These are phyloP conservation scores for Tipula confusa DNA, from an alignment of 2,888 invertebrate species.

Conservation along the genomic window DNA sequence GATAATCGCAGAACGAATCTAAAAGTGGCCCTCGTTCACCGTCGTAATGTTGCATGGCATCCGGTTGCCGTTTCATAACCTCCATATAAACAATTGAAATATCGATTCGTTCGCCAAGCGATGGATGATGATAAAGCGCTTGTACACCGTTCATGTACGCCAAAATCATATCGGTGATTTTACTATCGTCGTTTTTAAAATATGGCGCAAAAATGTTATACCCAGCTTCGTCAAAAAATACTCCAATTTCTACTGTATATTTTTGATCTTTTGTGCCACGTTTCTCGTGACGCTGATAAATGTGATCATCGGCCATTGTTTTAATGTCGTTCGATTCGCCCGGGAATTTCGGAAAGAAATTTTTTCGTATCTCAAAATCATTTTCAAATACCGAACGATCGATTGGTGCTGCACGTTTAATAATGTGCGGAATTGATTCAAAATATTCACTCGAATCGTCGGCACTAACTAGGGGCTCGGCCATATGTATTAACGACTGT, in stretches of 20 bases:
- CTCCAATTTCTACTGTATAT: conserved; percentile 64
- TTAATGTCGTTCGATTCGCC: background rate
- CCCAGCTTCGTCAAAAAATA: conserved; percentile 71
- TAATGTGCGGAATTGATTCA: conserved; percentile 30
- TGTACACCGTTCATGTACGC: conserved; percentile 76
- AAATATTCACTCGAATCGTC: background rate
- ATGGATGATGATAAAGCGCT: conserved; percentile 73
- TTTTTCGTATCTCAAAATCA: background rate
- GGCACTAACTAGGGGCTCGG: background rate
- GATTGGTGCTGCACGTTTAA: conserved; percentile 32
- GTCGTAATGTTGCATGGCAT: conserved; percentile 57
- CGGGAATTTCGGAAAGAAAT: background rate
- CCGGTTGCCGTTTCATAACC: conserved; percentile 63
- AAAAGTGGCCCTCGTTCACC: conserved; percentile 64
- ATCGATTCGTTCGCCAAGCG: conserved; percentile 61
- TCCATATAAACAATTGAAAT: conserved; percentile 67
- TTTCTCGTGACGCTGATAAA: background rate
- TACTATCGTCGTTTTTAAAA: conserved; percentile 60
- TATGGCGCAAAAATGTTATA: conserved; percentile 67
- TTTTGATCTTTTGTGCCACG: conserved; percentile 37
- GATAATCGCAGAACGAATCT: conserved; percentile 72
- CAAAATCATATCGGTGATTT: conserved; percentile 68
- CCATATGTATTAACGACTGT: conserved; percentile 44
- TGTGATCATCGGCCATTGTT: background rate
- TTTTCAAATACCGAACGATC: background rate